Evolutionary conservation across 2,888 invertebrate genomes (phyloP).

Genomic region (Polyommatus iphigenia): DNA sequence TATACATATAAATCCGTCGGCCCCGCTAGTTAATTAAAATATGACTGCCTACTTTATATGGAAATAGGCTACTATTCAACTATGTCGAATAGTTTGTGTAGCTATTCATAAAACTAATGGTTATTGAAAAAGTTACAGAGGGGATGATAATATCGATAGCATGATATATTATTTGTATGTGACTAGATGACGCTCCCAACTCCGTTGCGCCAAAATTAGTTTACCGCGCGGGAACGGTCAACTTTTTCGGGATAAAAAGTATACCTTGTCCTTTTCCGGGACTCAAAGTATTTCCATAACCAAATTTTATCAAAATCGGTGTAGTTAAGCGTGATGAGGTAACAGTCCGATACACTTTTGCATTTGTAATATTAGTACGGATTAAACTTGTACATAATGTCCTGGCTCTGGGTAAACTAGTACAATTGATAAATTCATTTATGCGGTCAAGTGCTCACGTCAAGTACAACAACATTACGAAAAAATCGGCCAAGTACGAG

Average conservation of each 20-base stretch:
- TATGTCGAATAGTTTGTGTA: background rate
- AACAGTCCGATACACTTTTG: too few relatives aligned
- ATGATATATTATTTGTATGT: background rate
- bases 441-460: background rate
- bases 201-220: too few relatives aligned
- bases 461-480: slow-evolving; percentile 8
- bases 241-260: too few relatives aligned
- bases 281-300: too few relatives aligned
- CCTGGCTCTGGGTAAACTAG: background rate
- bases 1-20: too few relatives aligned
- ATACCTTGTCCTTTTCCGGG: too few relatives aligned
- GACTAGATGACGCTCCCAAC: background rate
- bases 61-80: background rate
- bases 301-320: too few relatives aligned
- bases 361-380: too few relatives aligned
- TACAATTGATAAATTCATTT: slow-evolving; percentile 1
- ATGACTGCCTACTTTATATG: background rate
- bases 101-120: background rate
- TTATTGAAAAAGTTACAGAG: background rate
- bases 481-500: too few relatives aligned
- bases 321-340: too few relatives aligned
- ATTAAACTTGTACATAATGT: background rate
- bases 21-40: too few relatives aligned
- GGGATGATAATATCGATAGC: background rate
- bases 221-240: too few relatives aligned